Evolutionary conservation across 2,888 invertebrate species (phyloP).

Genomic region (Mystacides longicornis): DNA sequence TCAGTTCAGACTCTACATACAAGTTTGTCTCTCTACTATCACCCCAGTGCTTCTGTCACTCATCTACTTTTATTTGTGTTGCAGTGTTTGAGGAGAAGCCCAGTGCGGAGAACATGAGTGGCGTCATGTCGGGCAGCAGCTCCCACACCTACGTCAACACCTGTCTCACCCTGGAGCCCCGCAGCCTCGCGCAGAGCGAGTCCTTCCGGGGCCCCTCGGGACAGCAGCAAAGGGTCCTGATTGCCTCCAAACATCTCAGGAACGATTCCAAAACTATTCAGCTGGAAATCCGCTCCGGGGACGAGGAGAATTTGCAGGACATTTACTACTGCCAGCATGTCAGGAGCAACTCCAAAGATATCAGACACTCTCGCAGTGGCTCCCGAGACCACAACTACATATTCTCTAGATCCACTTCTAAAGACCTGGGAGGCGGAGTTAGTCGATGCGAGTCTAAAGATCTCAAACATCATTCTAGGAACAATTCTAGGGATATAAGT

Average conservation of each 20-base stretch:
- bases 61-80: no score
- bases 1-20: conserved; percentile 31
- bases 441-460: conserved; percentile 34
- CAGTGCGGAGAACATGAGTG: conserved; percentile 47
- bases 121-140: conserved; percentile 36
- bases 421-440: conserved; percentile 29
- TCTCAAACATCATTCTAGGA: conserved; percentile 44
- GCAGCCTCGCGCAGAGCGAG: not conserved
- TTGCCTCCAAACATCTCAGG: conserved; percentile 50
- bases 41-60: conserved; percentile 1
- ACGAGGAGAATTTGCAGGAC: conserved; percentile 32
- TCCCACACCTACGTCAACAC: no score
- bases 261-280: conserved; percentile 60
- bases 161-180: no score
- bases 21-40: no score
- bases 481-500: conserved; percentile 45
- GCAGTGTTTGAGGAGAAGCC: conserved; percentile 71
- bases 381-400: conserved; percentile 30
- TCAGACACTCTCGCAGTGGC: conserved; percentile 33
- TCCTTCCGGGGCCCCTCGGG: not conserved
- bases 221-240: conserved; percentile 35
- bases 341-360: conserved; percentile 39
- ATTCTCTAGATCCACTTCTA: conserved; percentile 32
- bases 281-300: conserved; percentile 47
- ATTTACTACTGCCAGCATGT: conserved; percentile 34